Evolutionary conservation across 2,113 vertebrate species (phyloP).

Genomic region (Trematomus loennbergii): DNA sequence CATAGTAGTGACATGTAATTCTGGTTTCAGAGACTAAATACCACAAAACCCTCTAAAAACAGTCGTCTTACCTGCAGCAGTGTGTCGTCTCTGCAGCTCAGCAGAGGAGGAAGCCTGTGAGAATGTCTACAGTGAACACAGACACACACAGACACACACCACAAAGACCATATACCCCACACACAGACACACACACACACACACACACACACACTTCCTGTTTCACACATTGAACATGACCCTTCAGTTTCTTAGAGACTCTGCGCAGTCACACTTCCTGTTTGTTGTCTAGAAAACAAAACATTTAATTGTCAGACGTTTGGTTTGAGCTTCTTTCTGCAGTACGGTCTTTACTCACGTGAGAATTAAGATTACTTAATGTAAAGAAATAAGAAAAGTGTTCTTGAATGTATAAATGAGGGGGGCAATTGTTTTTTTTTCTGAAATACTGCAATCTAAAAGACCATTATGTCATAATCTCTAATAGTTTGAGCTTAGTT

Average conservation of each 20-base stretch:
- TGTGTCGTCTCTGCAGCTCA: not conserved
- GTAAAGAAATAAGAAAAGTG: too few species aligned
- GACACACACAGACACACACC: conserved; percentile 2
- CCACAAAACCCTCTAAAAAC: not conserved
- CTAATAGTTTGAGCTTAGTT: too few species aligned
- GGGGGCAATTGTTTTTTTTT: too few species aligned
- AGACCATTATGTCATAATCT: too few species aligned
- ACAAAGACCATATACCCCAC: not conserved
- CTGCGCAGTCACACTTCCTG: conserved; percentile 5
- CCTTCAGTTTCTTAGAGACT: not conserved
- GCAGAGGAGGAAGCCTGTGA: conserved; percentile 15
- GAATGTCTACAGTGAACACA: not conserved
- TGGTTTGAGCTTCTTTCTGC: too few species aligned
- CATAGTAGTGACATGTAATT: not conserved
- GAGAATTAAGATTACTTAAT: too few species aligned
- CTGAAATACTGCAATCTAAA: too few species aligned
- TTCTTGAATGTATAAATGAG: too few species aligned
- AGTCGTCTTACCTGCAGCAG: conserved; percentile 17
- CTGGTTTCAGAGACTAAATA: not conserved
- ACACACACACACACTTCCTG: conserved; percentile 43
- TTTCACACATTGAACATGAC: conserved; percentile 9
- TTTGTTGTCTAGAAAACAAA: not conserved
- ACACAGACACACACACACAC: conserved; percentile 15
- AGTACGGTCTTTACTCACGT: too few species aligned
- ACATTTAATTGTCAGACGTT: not conserved